Base-by-base conservation (phyloP, 2,797 vertebrate species). In the Lacerta viridis region DNA sequence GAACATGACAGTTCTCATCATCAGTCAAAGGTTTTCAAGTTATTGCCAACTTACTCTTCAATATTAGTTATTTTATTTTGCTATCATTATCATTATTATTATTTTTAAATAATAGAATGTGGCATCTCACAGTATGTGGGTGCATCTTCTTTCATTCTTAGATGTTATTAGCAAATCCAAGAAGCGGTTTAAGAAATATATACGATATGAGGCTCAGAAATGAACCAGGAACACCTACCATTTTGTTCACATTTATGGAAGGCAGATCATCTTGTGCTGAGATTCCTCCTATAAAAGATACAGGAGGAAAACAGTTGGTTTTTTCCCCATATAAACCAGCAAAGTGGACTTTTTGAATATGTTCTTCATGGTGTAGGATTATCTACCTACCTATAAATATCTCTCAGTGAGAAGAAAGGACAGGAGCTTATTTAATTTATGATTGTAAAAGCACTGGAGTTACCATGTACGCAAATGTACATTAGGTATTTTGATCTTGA, bases 361-460 rank as follows among this genome's bases (percentile, higher is more conserved):
- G 96, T 96, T 96, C 95, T 94, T 96, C 96, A 86, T 88, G 64
- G 89, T 87, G 92, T 94, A 43, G 86, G 95, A 92, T 50, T 94
- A 95, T 96, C 77, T 89, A 88, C 69, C 93, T 96, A 96, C 94
- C 95, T 95, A 93, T 96, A 95, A 93, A 94, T 94, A 94, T 95
- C 96, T 95, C 93, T 96, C 93, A 93, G 91, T 92, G 89, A 94
- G 95, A 95, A 95, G 91, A 91, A 97, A 96, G 92, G 93, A 96
- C 92, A 95, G 95, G 93, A 94, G 96, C 94, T 96, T 97, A 96
- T 96, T 96, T 97, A 96, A 95, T 95, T 97, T 96, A 97, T 96
- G 93, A 97, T 92, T 97, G 96, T 97, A 95, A 96, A 93, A 96
- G 93, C 96, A 95, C 96, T 96, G 95, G 96, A 93, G 94, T 97